phyloP scores from a whole-genome alignment of 2,113 vertebrate species.

The Falco punctatus region DNA sequence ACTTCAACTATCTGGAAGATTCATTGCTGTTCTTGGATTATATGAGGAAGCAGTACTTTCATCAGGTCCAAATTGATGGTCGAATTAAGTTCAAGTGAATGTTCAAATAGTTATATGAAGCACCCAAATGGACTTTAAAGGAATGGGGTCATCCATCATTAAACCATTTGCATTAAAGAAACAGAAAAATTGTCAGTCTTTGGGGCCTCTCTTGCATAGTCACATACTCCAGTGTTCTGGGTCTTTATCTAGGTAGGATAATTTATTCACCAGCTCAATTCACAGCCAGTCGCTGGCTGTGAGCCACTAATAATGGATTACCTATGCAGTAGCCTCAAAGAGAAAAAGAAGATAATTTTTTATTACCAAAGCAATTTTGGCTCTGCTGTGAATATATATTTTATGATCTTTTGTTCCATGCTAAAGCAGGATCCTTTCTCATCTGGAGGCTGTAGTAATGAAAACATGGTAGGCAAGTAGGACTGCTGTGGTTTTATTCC shows the following conservation, averaged over 20 bases:
- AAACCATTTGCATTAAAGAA: background rate
- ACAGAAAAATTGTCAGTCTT: background rate
- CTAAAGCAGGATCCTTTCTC: background rate
- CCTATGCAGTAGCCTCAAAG: slow-evolving; percentile 12
- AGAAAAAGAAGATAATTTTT: slow-evolving; percentile 18
- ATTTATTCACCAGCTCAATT: slow-evolving; percentile 18
- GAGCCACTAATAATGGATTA: slow-evolving; percentile 30
- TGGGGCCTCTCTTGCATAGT: background rate
- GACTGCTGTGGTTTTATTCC: background rate
- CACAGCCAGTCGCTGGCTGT: background rate
- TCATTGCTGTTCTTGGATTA: background rate
- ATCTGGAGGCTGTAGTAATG: background rate
- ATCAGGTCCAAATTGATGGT: background rate
- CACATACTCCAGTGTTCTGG: background rate
- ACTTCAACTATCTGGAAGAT: background rate
- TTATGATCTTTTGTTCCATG: background rate
- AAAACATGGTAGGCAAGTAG: background rate
- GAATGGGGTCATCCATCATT: background rate
- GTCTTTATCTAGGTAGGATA: background rate
- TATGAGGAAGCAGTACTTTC: background rate
- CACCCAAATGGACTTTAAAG: background rate
- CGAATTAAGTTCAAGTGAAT: background rate
- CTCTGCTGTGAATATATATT: background rate
- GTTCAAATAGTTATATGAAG: background rate
- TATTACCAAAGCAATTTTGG: slow-evolving; percentile 10